Base-by-base conservation (phyloP, 2,888 invertebrate genomes). In the Morpho helenor region DNA sequence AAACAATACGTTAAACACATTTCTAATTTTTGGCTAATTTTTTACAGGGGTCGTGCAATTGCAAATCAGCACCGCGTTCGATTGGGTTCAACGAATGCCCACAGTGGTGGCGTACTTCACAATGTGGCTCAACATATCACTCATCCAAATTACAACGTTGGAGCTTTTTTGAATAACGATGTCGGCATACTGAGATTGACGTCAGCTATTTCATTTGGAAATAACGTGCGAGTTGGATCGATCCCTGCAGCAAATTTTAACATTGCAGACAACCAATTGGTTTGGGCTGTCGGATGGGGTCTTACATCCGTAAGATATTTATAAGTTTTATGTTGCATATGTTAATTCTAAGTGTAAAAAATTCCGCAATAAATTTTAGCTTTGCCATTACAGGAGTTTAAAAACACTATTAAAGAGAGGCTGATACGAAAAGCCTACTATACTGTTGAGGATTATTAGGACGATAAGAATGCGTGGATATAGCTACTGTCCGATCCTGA, bases 241-340 rank as follows among this genome's bases (percentile, higher is more conserved):
- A 54, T 54, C 23, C 8, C 54, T 10, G 54, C 47, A 9, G 1
- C 48, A 7, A 54, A 48, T 10, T 54, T 39, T n/a, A 8, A 42
- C 9, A 2, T 54, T n/a, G n/a, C 54, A 9, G 48, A 54, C 7
- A 48, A 48, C 48, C 41, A 41, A 7, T 9, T 23, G 6, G 54
- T 48, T 22, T 48, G 47, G 54, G 22, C 54, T 7, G 42, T 54
- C 8, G 54, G 54, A 54, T 54, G 54, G 54, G 54, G 54, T 6
- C 41, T 41, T 7, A 41, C 40, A 9, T 2, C 9, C n/a, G 54
- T 54, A 42, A 54, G 54, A 9, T 10, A 16, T 16, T 16, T 16
- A 16, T 16, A 16, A 16, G 16, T 16, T 16, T 16, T 16, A 16
- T 16, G 16, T 16, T 16, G 16, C 16, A 16, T 16, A 16, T 16